Base-by-base conservation (phyloP, 1,140 invertebrate genomes). In the Monochamus saltuarius region DNA sequence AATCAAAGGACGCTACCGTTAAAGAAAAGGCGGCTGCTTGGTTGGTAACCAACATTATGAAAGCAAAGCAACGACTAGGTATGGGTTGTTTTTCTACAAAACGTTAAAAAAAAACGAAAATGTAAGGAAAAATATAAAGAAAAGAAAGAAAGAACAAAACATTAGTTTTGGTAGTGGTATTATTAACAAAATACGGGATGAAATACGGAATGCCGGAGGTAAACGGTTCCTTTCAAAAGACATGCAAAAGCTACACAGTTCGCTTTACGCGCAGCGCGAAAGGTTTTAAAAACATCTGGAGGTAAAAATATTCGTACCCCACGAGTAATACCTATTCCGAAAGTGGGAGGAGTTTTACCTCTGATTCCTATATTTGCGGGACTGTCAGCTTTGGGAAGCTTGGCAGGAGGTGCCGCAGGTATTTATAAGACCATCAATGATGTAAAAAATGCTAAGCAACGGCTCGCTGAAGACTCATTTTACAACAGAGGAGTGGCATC, bases 321-420 rank as follows among this genome's bases (percentile, higher is more conserved):
- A 4, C 66, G 74, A 55, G 40, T 75, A 43, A 73, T 76, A 38
- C 65, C 69, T 29, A 46, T 76, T 38, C 66, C 72, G 1, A 78
- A 76, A 70, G 66, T 61, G 43, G 73, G 75, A 34, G 72, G 71
- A 22, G 36, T 76, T 59, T 56, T 77, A 54, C 73, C 72, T 38
- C 46, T 74, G 13, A 59, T 78, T 34, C 75, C 75, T 40, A 68
- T 78, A 58, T 72, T 76, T 62, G 73, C 74, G 7, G 74, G 71
- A 36, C 56, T 78, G 36, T 70, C 66, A 29, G 76, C 74, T 7
- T 19, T 73, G 34, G 74, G 76, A 29, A 29, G 22, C 6, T 29
- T 29, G 22, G 22, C 22, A 3, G 75, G 72, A 19, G 75, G 74
- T 1, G 69, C 69, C 13, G 65, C 73, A 11, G 64, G 59, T 29